A percentile compares a stretch with the other conserved stretches of the same genome.
phyloP scores from a whole-genome alignment of 1,140 invertebrate genomes.

The Achroia grisella region DNA sequence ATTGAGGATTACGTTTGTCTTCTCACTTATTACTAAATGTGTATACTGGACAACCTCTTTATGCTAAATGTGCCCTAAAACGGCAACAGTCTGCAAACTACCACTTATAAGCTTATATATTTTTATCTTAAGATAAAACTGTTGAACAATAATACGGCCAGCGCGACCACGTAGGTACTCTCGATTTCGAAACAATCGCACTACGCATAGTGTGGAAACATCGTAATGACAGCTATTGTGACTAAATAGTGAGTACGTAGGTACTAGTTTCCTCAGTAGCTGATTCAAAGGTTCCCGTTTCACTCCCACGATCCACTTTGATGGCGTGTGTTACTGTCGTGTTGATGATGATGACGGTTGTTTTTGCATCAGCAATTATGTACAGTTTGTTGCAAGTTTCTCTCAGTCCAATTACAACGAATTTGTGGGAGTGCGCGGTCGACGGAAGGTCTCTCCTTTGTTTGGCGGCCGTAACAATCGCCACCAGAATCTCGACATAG shows the following conservation, averaged over 20 bases:
- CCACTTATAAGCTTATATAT: too few species aligned
- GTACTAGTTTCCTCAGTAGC: constrained; percentile 46
- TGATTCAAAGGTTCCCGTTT: constrained; percentile 63
- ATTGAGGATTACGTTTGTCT: too few species aligned
- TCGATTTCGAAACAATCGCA: constrained; percentile 61
- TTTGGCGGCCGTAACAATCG: constrained; percentile 50
- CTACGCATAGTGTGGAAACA: constrained; percentile 60
- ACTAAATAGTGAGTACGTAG: constrained; percentile 37
- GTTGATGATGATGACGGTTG: constrained; percentile 48
- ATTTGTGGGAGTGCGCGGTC: constrained; percentile 47
- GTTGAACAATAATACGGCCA: too few species aligned
- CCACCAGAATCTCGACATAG: constrained; percentile 26
- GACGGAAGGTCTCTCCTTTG: constrained; percentile 45
- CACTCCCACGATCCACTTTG: constrained; percentile 67
- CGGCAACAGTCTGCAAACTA: too few species aligned
- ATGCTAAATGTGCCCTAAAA: too few species aligned
- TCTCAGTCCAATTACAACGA: constrained; percentile 54
- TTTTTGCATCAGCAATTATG: constrained; percentile 68
- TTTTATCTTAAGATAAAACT: too few species aligned
- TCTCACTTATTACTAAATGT: too few species aligned
- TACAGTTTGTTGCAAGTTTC: constrained; percentile 59
- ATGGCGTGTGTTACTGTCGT: constrained; percentile 54
- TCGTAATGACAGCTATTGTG: constrained; percentile 59
- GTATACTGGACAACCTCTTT: too few species aligned
- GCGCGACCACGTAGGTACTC: constrained; percentile 29